Conservation (phyloP, 2,113 vertebrate genomes). For the Potamarius usumacintae region DNA sequence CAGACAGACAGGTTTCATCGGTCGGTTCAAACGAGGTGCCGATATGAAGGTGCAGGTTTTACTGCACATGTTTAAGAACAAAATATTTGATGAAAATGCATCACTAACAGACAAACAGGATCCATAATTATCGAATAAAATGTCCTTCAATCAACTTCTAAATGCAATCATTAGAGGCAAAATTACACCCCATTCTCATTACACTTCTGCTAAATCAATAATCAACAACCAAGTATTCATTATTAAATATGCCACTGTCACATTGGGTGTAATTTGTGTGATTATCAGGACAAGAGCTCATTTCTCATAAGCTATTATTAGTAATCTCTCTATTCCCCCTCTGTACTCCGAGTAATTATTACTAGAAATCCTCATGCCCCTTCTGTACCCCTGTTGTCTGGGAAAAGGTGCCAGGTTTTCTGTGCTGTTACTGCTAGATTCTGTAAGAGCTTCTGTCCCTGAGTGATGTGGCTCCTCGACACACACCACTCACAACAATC, state of each 20-base stretch:
- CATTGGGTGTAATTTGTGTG: not conserved
- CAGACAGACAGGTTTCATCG: not conserved
- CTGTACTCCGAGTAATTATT: not conserved
- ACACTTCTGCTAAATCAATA: not conserved
- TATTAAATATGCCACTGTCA: not conserved
- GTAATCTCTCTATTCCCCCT: not conserved
- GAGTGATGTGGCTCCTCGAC: not conserved
- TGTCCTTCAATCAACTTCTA: not conserved
- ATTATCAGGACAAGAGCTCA: not conserved
- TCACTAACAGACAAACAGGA: too few species aligned
- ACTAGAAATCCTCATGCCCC: not conserved
- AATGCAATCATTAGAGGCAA: not conserved
- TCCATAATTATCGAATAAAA: not conserved
- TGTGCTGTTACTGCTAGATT: not conserved
- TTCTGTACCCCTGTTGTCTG: not conserved
- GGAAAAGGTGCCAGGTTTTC: not conserved
- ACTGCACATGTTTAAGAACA: not conserved
- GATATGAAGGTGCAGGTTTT: not conserved
- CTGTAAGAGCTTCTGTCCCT: not conserved
- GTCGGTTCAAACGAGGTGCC: not conserved
- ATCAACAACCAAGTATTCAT: slow-evolving; percentile 15
- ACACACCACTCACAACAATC: not conserved
- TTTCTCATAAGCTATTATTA: not conserved
- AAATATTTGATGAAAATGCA: not conserved
- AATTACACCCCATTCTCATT: not conserved